phyloP scores from a whole-genome alignment of 2,797 vertebrate genomes.

The Cossypha heuglini region DNA sequence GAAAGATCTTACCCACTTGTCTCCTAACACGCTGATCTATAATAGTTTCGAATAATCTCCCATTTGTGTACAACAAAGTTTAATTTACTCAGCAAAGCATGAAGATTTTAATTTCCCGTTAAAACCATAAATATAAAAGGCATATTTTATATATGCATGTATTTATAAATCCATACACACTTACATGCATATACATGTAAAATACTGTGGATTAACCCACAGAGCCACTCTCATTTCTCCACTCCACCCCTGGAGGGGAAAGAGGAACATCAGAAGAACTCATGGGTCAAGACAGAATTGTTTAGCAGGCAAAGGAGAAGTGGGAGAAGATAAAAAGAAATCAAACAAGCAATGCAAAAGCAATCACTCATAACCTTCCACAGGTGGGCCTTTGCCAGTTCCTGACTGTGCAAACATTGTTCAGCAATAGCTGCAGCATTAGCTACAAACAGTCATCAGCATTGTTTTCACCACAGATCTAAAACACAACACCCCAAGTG shows the following conservation, averaged over 20 bases:
- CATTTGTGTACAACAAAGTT: not conserved
- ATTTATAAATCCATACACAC: not conserved
- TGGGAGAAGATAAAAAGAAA: not conserved
- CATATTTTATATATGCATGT: not conserved
- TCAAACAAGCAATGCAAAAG: not conserved
- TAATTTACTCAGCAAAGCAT: not conserved
- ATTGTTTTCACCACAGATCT: not conserved
- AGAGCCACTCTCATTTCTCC: not conserved
- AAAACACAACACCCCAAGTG: not conserved
- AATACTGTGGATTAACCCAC: not conserved
- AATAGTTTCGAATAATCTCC: not conserved
- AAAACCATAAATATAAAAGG: not conserved
- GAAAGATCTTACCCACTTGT: not conserved
- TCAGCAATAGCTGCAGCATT: not conserved
- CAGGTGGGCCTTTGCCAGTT: not conserved
- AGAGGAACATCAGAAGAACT: not conserved
- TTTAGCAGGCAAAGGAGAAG: not conserved
- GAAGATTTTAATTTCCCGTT: not conserved
- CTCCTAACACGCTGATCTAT: not conserved
- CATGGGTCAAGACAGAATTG: not conserved
- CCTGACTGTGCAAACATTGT: not conserved
- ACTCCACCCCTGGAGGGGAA: fast-evolving
- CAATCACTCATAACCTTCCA: not conserved
- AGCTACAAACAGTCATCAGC: not conserved
- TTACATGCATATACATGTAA: not conserved